A percentile compares a stretch with the other conserved stretches of the same genome.
Conservation (phyloP, 2,888 invertebrate genomes). For the Sinopyrophorus schimmeli region DNA sequence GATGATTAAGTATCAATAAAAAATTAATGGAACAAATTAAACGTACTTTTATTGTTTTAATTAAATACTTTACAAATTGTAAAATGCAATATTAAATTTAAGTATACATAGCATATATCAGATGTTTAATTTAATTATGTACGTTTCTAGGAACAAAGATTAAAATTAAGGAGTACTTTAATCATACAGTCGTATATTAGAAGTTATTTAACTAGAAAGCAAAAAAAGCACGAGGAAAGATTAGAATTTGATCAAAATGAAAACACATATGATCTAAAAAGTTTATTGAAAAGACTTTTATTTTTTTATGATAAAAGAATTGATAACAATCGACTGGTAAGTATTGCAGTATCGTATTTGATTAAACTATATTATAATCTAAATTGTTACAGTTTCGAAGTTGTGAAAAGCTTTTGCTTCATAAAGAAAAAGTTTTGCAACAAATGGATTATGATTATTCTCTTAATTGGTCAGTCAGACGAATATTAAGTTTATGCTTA, state of each 20-base stretch:
- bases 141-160: conserved; percentile 67
- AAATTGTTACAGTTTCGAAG: conserved; percentile 49
- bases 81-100: background rate
- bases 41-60: background rate
- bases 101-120: background rate
- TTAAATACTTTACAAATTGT: background rate
- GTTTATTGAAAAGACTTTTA: conserved; percentile 68
- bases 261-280: conserved; percentile 57
- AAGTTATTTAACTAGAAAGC: conserved; percentile 72
- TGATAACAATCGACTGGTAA: conserved; percentile 70
- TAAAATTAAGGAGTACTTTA: conserved; percentile 73
- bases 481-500: conserved; percentile 49
- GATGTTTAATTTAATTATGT: background rate
- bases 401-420: conserved; percentile 53
- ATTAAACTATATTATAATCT: background rate
- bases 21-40: background rate
- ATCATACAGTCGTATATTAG: conserved; percentile 81
- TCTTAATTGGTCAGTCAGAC: conserved; percentile 56
- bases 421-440: conserved; percentile 51
- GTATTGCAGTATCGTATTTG: conserved; percentile 27
- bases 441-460: conserved; percentile 46
- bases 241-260: conserved; percentile 68
- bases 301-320: conserved; percentile 74
- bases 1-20: background rate
- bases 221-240: conserved; percentile 68